phyloP scores from a whole-genome alignment of 2,797 vertebrate genomes.

The Hydrolagus colliei region DNA sequence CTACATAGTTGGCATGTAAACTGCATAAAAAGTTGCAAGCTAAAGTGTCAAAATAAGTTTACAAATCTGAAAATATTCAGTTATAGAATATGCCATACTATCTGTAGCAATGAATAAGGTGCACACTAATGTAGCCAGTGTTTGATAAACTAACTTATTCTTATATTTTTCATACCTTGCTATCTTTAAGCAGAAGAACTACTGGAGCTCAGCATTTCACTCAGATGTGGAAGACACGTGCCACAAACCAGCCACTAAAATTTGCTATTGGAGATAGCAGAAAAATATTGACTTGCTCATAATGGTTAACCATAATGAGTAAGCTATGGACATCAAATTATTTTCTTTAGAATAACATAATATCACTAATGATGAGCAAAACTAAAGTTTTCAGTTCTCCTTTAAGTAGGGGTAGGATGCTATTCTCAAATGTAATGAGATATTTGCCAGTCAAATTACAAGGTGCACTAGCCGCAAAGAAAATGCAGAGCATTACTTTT shows the following conservation, averaged over 20 bases:
- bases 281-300: background rate
- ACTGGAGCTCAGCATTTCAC: background rate
- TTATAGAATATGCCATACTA: conserved; percentile 10
- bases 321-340: background rate
- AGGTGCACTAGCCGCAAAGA: background rate
- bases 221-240: conserved; percentile 3
- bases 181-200: conserved; percentile 7
- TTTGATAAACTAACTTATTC: conserved; percentile 20
- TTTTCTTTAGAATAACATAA: background rate
- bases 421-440: background rate
- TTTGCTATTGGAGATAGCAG: background rate
- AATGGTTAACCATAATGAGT: background rate
- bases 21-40: conserved; percentile 9
- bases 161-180: background rate
- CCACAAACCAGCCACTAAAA: background rate
- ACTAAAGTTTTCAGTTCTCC: background rate
- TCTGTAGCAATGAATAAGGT: conserved; percentile 4
- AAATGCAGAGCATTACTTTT: no score
- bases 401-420: background rate
- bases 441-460: background rate
- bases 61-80: conserved; percentile 12
- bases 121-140: conserved; percentile 15
- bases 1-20: background rate
- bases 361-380: background rate
- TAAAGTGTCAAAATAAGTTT: conserved; percentile 10